These are phyloP conservation scores for Sturnus vulgaris DNA, from an alignment of 2,113 vertebrate genomes.

Conservation along the genomic window DNA sequence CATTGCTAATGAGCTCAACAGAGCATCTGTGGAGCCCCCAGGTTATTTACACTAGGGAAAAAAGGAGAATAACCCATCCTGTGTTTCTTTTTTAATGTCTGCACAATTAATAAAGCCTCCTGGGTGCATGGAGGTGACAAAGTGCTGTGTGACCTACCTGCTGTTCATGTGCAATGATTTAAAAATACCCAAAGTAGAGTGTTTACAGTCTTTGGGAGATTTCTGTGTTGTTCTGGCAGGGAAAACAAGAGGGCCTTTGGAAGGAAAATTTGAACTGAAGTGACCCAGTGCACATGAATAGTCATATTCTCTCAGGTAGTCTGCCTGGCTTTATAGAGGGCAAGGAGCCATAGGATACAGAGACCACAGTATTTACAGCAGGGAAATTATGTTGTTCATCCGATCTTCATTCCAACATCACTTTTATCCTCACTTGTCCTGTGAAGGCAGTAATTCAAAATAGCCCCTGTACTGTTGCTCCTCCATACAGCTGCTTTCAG, in stretches of 20 bases:
- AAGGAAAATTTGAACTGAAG: background rate
- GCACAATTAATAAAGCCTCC: background rate
- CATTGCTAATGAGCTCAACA: accelerated
- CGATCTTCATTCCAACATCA: background rate
- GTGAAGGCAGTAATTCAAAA: background rate
- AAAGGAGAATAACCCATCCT: background rate
- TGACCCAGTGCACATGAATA: background rate
- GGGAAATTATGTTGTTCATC: background rate
- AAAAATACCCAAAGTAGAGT: background rate
- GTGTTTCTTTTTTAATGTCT: background rate
- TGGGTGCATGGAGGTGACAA: background rate
- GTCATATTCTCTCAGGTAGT: background rate
- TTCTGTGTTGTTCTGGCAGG: background rate
- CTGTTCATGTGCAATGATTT: background rate
- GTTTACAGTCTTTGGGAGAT: background rate
- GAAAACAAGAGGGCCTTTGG: background rate
- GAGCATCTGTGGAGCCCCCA: background rate
- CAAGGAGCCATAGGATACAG: background rate
- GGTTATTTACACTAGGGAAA: background rate
- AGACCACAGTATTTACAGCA: background rate
- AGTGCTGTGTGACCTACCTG: background rate
- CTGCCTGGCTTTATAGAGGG: background rate
- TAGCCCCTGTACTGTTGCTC: background rate
- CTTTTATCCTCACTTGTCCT: background rate
- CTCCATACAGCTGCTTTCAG: background rate